Conservation (phyloP, 2,797 vertebrate genomes). For the Ambastaia sidthimunki region DNA sequence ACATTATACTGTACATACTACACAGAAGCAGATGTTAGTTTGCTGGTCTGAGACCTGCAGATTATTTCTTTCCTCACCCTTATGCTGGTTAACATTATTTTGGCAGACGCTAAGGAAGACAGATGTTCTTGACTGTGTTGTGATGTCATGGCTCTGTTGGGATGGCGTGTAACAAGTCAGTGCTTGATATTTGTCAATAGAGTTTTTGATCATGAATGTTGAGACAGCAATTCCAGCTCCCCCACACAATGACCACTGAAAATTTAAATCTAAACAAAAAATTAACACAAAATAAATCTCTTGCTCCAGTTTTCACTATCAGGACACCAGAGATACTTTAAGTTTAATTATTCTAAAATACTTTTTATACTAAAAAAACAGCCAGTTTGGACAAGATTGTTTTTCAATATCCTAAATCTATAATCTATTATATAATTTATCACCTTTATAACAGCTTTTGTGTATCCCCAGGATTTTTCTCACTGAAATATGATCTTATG, state of each 20-base stretch:
- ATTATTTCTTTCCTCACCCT: neutral
- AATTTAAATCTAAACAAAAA: neutral
- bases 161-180: neutral
- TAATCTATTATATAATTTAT: neutral
- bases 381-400: neutral
- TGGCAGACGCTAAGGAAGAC: slow-evolving; percentile 1
- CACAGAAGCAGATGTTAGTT: neutral
- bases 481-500: neutral
- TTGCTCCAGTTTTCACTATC: neutral
- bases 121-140: slow-evolving; percentile 19
- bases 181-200: slow-evolving; percentile 21
- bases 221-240: neutral
- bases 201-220: slow-evolving; percentile 5
- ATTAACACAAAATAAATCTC: neutral
- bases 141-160: neutral
- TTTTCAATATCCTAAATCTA: neutral
- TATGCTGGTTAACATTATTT: neutral
- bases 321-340: neutral
- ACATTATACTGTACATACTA: neutral
- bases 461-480: neutral
- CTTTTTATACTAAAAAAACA: neutral
- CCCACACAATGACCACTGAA: neutral
- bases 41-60: neutral
- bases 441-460: neutral
- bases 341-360: neutral